Evolutionary conservation across 2,888 invertebrate species (phyloP).

Genomic region (Idaea dimidiata): DNA sequence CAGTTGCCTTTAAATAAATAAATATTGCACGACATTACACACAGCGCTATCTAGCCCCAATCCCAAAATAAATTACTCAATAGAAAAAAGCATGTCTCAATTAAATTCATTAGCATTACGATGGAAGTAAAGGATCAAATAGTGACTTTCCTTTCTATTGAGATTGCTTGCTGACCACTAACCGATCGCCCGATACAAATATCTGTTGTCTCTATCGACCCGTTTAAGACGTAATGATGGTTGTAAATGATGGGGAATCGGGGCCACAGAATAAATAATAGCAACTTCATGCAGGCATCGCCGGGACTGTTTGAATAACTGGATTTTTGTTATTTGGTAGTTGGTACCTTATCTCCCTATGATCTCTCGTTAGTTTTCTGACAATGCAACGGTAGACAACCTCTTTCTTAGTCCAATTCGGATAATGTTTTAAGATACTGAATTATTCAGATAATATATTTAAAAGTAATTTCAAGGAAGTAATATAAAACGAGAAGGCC

Average conservation of each 20-base stretch:
- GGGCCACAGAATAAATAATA: background rate
- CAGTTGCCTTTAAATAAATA: no score
- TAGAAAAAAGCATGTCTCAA: no score
- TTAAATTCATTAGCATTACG: no score
- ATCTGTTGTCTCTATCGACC: background rate
- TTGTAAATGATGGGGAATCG: background rate
- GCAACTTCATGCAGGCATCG: background rate
- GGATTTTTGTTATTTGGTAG: background rate
- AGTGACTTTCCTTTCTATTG: no score
- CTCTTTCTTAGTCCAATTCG: background rate
- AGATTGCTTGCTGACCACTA: background rate
- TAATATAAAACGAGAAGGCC: no score
- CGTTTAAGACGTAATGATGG: background rate
- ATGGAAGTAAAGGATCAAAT: no score
- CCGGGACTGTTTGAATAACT: conserved; percentile 12
- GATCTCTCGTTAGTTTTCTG: background rate
- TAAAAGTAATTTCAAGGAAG: no score
- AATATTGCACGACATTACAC: no score
- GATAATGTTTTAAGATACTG: background rate
- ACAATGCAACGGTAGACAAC: background rate
- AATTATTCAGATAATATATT: no score
- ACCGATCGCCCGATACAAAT: background rate
- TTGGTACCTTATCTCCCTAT: background rate
- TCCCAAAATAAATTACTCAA: no score
- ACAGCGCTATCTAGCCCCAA: no score